A percentile compares a stretch with the other conserved stretches of the same genome.
These are phyloP conservation scores for Poeciliopsis turrubarensis DNA, from an alignment of 2,113 vertebrate genomes.

Conservation along the genomic window DNA sequence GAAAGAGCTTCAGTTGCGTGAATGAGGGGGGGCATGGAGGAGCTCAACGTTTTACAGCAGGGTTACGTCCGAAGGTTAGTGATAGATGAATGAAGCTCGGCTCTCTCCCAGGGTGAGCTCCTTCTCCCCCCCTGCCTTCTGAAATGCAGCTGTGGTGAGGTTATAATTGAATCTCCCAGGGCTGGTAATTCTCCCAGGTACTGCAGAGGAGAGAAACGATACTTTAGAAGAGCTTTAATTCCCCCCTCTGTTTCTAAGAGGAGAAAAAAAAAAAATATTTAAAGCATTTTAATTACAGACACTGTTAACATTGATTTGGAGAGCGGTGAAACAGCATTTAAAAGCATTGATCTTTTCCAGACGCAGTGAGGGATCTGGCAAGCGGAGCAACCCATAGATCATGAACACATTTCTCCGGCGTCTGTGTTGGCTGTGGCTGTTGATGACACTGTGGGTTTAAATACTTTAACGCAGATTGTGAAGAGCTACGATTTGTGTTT, in stretches of 20 bases:
- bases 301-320: conserved; percentile 71
- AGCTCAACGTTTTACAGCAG: conserved; percentile 72
- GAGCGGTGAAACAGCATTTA: conserved; percentile 61
- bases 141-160: conserved; percentile 62
- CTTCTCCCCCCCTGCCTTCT: conserved; percentile 63
- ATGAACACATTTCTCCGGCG: not conserved
- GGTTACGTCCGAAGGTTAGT: conserved; percentile 71
- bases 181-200: conserved; percentile 73
- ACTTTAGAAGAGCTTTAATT: conserved; percentile 62
- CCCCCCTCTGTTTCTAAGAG: conserved; percentile 45
- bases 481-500: conserved; percentile 51
- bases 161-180: conserved; percentile 78
- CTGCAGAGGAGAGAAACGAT: conserved; percentile 62
- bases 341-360: conserved; percentile 56
- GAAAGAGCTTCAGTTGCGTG: not conserved
- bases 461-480: conserved; percentile 60
- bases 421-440: conserved; percentile 28
- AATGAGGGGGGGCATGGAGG: conserved; percentile 19
- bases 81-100: conserved; percentile 74
- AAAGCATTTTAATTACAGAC: conserved; percentile 72
- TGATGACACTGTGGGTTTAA: conserved; percentile 39
- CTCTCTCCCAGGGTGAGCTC: conserved; percentile 67
- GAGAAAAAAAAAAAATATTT: conserved; percentile 57
- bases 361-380: conserved; percentile 13
- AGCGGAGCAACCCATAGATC: not conserved